Base-by-base conservation (phyloP, 1,140 invertebrate species). In the Globodera ellingtonae region DNA sequence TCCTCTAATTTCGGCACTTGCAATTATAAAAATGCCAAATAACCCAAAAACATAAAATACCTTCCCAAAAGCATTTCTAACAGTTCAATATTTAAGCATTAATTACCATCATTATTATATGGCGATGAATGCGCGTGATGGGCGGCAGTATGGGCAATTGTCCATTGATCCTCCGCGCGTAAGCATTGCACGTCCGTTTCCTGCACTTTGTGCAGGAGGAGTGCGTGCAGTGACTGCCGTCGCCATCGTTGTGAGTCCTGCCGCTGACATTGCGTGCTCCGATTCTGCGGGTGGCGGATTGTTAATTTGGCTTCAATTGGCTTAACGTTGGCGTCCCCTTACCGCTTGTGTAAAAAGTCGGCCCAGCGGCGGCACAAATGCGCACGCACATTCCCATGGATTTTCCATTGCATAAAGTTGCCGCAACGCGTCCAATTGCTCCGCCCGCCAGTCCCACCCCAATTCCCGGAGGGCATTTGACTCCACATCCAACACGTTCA, bases 401-500 rank as follows among this genome's bases (percentile, higher is more conserved):
- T 70, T 70, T 35, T 10, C 24, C 56, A 7, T 9, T 5, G 56
- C 46, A 18, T 50, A 18, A 15, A 76, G 15, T 35, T 66, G 15
- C 35, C n/a, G 74, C 50, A 76, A 56, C 74, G 44, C 59, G 50
- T n/a, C 59, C 15, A 66, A 18, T 24, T 76, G 74, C 56, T 76
- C 24, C 9, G 15, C 44, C 1, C 74, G 46, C 50, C 59, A 76
- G 56, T 76, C 74, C 44, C 46, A 66, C 56, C 59, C 74, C 66
- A 76, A 56, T 44, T 47, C n/a, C 46, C 59, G 44, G 8, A 76
- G 59, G 18, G 15, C n/a, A 35, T 66, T 66, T 35, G 18, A 18
- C 15, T 35, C 52, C 3, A 76, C 46, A 15, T 66, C 74, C 44
- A 76, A 24, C 35, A 6, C 56, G 6, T 9, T 56, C 6, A 76